These are phyloP conservation scores for Tiliacea aurago DNA, from an alignment of 2,888 invertebrate species.

Conservation along the genomic window DNA sequence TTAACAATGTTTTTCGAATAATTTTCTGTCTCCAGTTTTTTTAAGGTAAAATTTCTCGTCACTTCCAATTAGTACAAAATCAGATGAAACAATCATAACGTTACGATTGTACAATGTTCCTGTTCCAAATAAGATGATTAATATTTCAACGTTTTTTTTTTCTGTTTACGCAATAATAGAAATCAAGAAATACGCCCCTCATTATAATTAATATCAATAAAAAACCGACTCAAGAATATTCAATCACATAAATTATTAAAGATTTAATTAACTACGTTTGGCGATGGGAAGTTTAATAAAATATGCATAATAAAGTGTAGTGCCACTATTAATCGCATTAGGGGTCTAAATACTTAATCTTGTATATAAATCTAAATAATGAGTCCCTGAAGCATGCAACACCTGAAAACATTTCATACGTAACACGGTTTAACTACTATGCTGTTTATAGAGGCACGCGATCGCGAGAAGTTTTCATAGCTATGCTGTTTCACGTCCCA, in stretches of 20 bases:
- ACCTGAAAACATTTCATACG: constrained; percentile 63
- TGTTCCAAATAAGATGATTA: constrained; percentile 41
- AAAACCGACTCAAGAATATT: constrained; percentile 31
- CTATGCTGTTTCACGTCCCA: background rate
- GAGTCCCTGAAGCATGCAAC: constrained; percentile 66
- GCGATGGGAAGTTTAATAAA: constrained; percentile 40
- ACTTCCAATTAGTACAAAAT: background rate
- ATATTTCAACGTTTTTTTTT: constrained; percentile 24
- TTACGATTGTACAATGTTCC: constrained; percentile 34
- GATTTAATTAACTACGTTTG: constrained; percentile 47
- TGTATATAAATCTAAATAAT: constrained; percentile 69
- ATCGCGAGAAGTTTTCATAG: constrained; percentile 37
- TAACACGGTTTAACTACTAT: constrained; percentile 60
- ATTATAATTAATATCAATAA: constrained; percentile 41
- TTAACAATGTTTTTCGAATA: background rate
- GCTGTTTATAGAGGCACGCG: constrained; percentile 62
- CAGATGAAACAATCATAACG: constrained; percentile 15
- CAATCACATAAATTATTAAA: constrained; percentile 41
- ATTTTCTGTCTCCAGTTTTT: background rate
- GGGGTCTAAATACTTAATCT: constrained; percentile 63
- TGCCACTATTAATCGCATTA: constrained; percentile 62
- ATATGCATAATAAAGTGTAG: constrained; percentile 54
- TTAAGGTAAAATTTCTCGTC: background rate
- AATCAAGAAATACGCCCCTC: constrained; percentile 29
- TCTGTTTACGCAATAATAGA: constrained; percentile 24